phyloP scores from a whole-genome alignment of 2,113 vertebrate species.

The Dolichotis patagonum region DNA sequence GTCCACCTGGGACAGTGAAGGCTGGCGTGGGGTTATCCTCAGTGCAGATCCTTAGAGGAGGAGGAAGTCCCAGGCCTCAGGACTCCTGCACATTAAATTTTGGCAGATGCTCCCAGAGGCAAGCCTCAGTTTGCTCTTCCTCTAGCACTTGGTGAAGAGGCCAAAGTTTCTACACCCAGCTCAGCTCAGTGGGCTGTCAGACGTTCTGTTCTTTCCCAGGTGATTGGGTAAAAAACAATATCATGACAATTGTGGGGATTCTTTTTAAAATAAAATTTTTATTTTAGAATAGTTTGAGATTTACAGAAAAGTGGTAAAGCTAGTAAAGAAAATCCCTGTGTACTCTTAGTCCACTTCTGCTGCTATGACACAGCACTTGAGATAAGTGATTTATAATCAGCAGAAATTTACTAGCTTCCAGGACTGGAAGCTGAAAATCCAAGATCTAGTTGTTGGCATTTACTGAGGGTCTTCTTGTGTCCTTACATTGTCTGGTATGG shows the following conservation, averaged over 20 bases:
- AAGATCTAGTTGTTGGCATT: not conserved
- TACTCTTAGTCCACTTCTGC: not conserved
- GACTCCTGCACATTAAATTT: not conserved
- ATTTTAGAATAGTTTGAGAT: not conserved
- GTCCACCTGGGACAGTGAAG: accelerated
- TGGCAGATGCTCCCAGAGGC: accelerated
- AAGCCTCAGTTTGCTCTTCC: not conserved
- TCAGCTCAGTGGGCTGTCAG: not conserved
- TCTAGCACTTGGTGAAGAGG: not conserved
- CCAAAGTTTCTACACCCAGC: not conserved
- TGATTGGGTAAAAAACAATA: not conserved
- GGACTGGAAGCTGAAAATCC: not conserved
- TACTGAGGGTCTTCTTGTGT: not conserved
- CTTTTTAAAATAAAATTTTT: not conserved
- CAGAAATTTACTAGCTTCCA: not conserved
- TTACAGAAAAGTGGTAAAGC: not conserved
- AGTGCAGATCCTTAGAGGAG: not conserved
- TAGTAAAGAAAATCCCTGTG: not conserved
- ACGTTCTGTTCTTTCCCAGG: not conserved
- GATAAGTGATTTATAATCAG: not conserved
- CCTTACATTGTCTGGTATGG: too few relatives aligned
- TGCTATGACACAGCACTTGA: not conserved
- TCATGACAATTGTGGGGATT: not conserved
- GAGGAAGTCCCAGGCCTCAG: not conserved
- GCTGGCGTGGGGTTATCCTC: accelerated